Conservation (phyloP, 2,888 invertebrate species). For the Mylabris sibirica region DNA sequence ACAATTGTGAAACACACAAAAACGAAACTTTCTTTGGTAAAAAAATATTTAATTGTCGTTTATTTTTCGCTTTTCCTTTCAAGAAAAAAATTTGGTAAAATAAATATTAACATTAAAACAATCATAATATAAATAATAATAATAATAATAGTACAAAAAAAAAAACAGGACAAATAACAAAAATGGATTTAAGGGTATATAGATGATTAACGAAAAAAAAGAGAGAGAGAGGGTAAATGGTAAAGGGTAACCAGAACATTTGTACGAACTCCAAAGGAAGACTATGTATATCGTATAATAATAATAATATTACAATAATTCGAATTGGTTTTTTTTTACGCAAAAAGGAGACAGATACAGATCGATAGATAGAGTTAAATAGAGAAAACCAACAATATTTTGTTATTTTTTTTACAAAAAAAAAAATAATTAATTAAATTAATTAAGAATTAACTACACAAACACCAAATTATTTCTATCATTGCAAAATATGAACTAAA, state of each 20-base stretch:
- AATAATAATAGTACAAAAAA: not conserved
- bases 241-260: constrained; percentile 25
- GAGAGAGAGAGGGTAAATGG: constrained; percentile 20
- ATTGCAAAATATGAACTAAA: constrained; percentile 52
- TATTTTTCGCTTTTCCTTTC: too few species aligned
- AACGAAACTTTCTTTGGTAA: not conserved
- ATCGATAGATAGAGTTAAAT: too few species aligned
- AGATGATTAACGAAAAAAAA: constrained; percentile 30
- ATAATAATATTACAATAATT: constrained; percentile 13
- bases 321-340: too few species aligned
- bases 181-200: too few species aligned
- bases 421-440: constrained; percentile 25
- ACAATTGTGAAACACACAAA: not conserved
- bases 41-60: not conserved
- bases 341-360: too few species aligned
- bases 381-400: constrained; percentile 18
- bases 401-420: constrained; percentile 21
- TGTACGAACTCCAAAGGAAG: constrained; percentile 16
- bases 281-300: not conserved
- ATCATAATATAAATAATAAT: too few species aligned
- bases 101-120: too few species aligned
- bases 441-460: constrained; percentile 34
- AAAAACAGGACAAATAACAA: constrained; percentile 5
- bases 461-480: constrained; percentile 44
- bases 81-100: too few species aligned